A percentile compares a stretch with the other conserved stretches of the same genome.
phyloP scores from a whole-genome alignment of 1,140 invertebrate genomes.

The Drosophila sechellia region DNA sequence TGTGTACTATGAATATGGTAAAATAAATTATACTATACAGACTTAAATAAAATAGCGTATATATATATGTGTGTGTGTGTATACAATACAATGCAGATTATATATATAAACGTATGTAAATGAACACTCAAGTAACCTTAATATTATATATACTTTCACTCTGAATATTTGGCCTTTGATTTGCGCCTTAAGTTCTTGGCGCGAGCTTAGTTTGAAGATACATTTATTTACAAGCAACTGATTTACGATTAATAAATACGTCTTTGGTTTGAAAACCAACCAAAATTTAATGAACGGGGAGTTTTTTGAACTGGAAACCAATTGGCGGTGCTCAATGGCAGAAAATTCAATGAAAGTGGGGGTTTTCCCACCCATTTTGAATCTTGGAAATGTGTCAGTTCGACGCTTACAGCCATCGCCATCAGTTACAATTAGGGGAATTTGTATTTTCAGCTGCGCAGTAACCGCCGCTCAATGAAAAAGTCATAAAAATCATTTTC shows the following conservation, averaged over 20 bases:
- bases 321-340: background rate
- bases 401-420: constrained; percentile 1
- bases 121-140: constrained; percentile 65
- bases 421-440: constrained; percentile 25
- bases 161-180: constrained; percentile 47
- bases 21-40: constrained; percentile 52
- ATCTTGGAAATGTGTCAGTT: constrained; percentile 35
- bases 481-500: constrained; percentile 43
- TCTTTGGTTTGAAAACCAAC: constrained; percentile 78
- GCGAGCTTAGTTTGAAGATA: constrained; percentile 62
- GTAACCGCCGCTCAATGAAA: constrained; percentile 35
- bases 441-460: constrained; percentile 14
- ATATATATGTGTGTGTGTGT: constrained; percentile 50
- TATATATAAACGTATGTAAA: constrained; percentile 8
- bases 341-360: background rate
- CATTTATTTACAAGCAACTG: constrained; percentile 50
- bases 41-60: constrained; percentile 58
- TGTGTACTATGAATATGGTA: constrained; percentile 49
- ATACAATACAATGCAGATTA: constrained; percentile 46
- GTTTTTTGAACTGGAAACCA: constrained; percentile 6
- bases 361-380: constrained; percentile 5
- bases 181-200: constrained; percentile 52
- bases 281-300: background rate
- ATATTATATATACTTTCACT: constrained; percentile 50
- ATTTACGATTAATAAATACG: constrained; percentile 67